These are phyloP conservation scores for Pungitius pungitius DNA, from an alignment of 2,113 vertebrate species.

Conservation along the genomic window DNA sequence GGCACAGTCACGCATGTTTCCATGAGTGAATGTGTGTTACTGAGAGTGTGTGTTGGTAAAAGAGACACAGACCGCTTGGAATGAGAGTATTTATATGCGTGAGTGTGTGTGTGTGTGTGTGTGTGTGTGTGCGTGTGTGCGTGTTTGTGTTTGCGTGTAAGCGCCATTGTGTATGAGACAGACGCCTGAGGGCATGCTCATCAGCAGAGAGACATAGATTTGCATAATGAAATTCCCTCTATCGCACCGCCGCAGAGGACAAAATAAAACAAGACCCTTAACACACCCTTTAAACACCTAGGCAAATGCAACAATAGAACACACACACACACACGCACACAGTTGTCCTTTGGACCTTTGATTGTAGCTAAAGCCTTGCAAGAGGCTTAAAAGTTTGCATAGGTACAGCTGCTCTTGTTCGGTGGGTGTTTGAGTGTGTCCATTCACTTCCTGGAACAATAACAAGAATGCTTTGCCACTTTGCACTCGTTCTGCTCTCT, in stretches of 20 bases:
- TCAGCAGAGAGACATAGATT: constrained; percentile 73
- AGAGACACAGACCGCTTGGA: constrained; percentile 6
- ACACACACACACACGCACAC: constrained; percentile 25
- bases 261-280: constrained; percentile 71
- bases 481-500: constrained; percentile 20
- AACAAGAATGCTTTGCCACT: constrained; percentile 5
- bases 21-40: constrained; percentile 43
- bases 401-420: constrained; percentile 3
- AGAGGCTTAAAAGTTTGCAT: constrained; percentile 30
- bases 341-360: constrained; percentile 26
- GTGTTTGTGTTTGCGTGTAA: constrained; percentile 33
- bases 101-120: constrained; percentile 32
- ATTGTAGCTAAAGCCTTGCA: constrained; percentile 25
- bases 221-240: constrained; percentile 77
- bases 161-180: constrained; percentile 59
- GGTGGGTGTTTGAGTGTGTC: constrained; percentile 22
- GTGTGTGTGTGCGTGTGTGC: constrained; percentile 4
- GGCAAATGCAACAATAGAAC: constrained; percentile 46
- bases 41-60: constrained; percentile 24
- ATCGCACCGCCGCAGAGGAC: constrained; percentile 63
- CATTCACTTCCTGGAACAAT: constrained; percentile 21
- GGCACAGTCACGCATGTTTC: constrained; percentile 66
- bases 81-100: constrained; percentile 50
- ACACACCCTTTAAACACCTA: constrained; percentile 68
- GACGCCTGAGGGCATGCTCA: constrained; percentile 72